These are phyloP conservation scores for Grantiella picta DNA, from an alignment of 2,113 vertebrate genomes.

Conservation along the genomic window DNA sequence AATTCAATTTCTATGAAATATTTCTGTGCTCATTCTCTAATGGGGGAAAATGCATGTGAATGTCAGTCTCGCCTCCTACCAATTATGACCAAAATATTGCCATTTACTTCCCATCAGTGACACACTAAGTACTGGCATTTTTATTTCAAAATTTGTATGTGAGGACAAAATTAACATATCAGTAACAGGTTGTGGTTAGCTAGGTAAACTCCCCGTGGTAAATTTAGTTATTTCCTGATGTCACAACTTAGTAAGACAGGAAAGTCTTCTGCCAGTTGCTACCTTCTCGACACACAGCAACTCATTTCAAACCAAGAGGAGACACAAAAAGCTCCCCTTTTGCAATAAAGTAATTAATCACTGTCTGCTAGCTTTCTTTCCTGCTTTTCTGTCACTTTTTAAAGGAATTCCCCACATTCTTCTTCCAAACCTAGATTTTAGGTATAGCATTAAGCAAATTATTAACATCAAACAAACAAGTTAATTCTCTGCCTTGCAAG, in stretches of 20 bases:
- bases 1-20: constrained; percentile 35
- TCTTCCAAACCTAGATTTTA: not conserved
- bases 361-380: constrained; percentile 20
- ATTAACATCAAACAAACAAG: not conserved
- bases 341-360: constrained; percentile 52
- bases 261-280: constrained; percentile 36
- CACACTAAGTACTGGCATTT: constrained; percentile 32
- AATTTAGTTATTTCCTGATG: constrained; percentile 57
- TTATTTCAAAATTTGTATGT: constrained; percentile 40
- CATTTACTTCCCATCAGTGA: constrained; percentile 61
- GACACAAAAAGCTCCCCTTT: constrained; percentile 23
- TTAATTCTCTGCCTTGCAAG: not conserved
- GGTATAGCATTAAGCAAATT: not conserved
- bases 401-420: constrained; percentile 37
- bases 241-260: constrained; percentile 46
- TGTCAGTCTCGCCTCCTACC: constrained; percentile 24
- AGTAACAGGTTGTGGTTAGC: constrained; percentile 57
- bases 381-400: not conserved
- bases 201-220: constrained; percentile 64
- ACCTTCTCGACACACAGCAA: not conserved
- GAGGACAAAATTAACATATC: constrained; percentile 27
- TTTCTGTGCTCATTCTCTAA: constrained; percentile 21
- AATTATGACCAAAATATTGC: constrained; percentile 55
- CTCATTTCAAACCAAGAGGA: constrained; percentile 56
- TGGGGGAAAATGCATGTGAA: constrained; percentile 33